phyloP scores from a whole-genome alignment of 2,888 invertebrate species.

The Rotaria macrura region DNA sequence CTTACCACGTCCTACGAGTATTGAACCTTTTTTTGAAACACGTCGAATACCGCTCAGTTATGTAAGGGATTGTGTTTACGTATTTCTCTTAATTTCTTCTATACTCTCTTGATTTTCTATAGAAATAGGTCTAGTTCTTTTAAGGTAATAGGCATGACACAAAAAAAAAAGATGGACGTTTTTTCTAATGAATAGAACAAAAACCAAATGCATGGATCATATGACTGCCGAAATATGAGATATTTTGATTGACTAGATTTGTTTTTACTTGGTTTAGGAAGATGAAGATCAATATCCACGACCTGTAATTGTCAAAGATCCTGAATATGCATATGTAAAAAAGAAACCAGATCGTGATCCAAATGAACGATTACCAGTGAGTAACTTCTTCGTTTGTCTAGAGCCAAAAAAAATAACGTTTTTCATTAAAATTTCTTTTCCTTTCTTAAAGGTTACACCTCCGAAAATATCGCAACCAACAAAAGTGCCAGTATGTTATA shows the following conservation, averaged over 20 bases:
- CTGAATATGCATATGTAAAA: slow-evolving; percentile 6
- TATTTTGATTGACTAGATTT: neutral
- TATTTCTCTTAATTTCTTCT: neutral
- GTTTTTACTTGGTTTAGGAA: neutral
- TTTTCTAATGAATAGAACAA: neutral
- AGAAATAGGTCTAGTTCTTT: neutral
- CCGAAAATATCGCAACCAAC: neutral
- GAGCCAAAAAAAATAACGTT: too few relatives aligned
- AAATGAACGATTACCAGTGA: neutral
- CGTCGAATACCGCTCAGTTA: neutral
- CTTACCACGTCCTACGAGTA: neutral
- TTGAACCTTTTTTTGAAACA: neutral
- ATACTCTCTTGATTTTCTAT: neutral
- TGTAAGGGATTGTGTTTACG: neutral
- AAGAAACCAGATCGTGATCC: neutral
- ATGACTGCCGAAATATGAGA: neutral
- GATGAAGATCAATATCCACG: neutral
- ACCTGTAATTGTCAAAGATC: neutral
- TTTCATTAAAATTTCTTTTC: neutral
- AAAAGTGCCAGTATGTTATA: neutral
- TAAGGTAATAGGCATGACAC: neutral
- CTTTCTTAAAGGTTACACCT: neutral
- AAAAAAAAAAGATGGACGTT: neutral
- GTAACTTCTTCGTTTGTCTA: neutral
- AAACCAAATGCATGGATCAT: neutral